A percentile compares a stretch with the other conserved stretches of the same genome.
phyloP scores from a whole-genome alignment of 2,888 invertebrate species.

The Thysanoteuthis rhombus region DNA sequence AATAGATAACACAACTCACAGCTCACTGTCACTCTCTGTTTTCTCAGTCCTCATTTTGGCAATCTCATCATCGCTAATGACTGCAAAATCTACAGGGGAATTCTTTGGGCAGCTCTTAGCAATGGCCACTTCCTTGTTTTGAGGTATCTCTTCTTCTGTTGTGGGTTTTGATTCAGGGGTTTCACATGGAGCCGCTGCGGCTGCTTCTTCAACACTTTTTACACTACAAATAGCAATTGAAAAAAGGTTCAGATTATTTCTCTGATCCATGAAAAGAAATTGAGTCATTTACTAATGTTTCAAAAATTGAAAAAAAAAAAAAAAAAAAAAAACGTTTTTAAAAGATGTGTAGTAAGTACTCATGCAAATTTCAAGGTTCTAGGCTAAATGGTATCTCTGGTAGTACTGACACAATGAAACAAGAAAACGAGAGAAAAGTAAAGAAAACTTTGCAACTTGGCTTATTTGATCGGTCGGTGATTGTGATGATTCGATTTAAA shows the following conservation, averaged over 20 bases:
- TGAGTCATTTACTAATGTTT: too few species aligned
- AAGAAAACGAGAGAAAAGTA: too few species aligned
- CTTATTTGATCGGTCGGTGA: too few species aligned
- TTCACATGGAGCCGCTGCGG: neutral
- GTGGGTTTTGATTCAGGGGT: neutral
- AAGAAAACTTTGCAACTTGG: too few species aligned
- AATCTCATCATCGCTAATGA: constrained; percentile 24
- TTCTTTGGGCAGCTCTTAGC: constrained; percentile 18
- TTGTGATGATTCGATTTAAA: too few species aligned
- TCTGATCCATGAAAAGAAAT: too few species aligned
- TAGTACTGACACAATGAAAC: too few species aligned
- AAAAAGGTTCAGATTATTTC: neutral
- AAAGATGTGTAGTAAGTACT: too few species aligned
- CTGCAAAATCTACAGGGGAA: neutral
- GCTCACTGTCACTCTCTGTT: neutral
- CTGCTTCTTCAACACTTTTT: neutral
- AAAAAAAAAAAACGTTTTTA: too few species aligned
- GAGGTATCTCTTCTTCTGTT: neutral
- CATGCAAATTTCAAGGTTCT: too few species aligned
- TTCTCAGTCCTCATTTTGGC: constrained; percentile 24
- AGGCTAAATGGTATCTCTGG: too few species aligned
- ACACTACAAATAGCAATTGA: neutral
- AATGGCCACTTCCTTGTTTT: neutral
- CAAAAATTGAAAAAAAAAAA: too few species aligned
- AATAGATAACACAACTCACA: neutral